phyloP scores from a whole-genome alignment of 2,113 vertebrate genomes.

The Nothocercus nigrocapillus region DNA sequence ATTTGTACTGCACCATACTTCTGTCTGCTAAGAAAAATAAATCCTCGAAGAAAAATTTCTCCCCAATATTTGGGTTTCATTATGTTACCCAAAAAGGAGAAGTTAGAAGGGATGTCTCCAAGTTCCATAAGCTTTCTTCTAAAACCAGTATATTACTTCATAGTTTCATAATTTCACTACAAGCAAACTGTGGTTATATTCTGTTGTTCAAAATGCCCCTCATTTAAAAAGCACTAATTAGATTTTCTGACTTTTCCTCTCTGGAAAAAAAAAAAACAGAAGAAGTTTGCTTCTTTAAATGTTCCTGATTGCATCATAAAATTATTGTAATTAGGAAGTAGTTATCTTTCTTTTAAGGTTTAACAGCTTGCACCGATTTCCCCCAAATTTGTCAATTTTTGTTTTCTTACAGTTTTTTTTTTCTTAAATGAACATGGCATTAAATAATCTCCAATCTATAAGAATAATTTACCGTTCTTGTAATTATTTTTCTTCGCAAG shows the following conservation, averaged over 20 bases:
- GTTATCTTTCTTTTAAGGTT: constrained; percentile 6
- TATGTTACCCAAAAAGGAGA: constrained; percentile 39
- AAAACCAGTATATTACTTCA: neutral
- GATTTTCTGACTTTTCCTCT: neutral
- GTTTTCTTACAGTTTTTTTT: neutral
- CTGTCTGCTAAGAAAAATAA: constrained; percentile 57
- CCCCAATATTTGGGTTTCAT: constrained; percentile 28
- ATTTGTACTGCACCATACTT: constrained; percentile 36
- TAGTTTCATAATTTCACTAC: neutral
- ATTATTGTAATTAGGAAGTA: neutral
- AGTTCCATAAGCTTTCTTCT: neutral
- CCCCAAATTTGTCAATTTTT: neutral
- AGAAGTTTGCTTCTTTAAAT: neutral
- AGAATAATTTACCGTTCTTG: neutral
- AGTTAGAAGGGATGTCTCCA: constrained; percentile 12
- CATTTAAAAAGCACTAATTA: neutral
- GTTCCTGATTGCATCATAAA: constrained; percentile 18
- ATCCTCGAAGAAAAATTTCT: constrained; percentile 33
- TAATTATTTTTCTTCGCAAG: neutral
- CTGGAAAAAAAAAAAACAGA: neutral
- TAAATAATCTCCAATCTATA: neutral
- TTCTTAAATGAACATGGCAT: neutral
- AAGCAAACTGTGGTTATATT: neutral
- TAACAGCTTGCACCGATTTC: neutral
- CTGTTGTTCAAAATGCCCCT: neutral